These are phyloP conservation scores for Eretmodus cyanostictus DNA, from an alignment of 2,113 vertebrate species.

Conservation along the genomic window DNA sequence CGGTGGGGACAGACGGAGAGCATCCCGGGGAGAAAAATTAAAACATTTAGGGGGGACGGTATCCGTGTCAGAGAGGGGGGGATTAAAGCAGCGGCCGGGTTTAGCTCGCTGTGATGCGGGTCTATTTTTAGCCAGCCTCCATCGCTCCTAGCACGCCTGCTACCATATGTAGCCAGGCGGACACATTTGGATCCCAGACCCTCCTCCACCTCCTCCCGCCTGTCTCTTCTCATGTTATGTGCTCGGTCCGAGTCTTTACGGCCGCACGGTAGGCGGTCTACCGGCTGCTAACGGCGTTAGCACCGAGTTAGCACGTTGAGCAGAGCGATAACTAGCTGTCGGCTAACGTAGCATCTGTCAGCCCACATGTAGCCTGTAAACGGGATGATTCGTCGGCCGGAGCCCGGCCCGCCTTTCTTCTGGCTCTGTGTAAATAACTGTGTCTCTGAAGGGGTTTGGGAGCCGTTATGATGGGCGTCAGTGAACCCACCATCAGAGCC, in stretches of 20 bases:
- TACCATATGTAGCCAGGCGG: slow-evolving; percentile 67
- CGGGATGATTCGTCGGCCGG: not conserved
- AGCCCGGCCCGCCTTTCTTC: not conserved
- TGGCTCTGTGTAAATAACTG: not conserved
- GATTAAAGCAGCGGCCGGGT: slow-evolving; percentile 18
- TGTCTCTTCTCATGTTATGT: not conserved
- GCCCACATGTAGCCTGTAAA: not conserved
- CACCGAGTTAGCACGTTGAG: not conserved
- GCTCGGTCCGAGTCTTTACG: not conserved
- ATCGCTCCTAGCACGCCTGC: slow-evolving; percentile 59
- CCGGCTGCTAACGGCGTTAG: not conserved
- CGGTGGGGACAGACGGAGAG: not conserved
- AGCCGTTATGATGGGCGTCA: not conserved
- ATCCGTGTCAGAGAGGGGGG: not conserved
- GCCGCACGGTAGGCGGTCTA: accelerated
- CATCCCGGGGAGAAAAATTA: not conserved
- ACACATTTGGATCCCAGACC: slow-evolving; percentile 55
- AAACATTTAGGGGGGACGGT: accelerated
- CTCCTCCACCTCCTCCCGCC: not conserved
- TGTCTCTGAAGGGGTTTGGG: not conserved
- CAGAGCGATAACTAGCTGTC: not conserved
- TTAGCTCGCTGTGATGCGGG: slow-evolving; percentile 31
- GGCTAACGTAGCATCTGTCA: not conserved
- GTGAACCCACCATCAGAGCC: not conserved
- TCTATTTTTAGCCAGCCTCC: slow-evolving; percentile 84